Evolutionary conservation across 2,888 invertebrate species (phyloP).

Genomic region (Eumerus sabulonum): DNA sequence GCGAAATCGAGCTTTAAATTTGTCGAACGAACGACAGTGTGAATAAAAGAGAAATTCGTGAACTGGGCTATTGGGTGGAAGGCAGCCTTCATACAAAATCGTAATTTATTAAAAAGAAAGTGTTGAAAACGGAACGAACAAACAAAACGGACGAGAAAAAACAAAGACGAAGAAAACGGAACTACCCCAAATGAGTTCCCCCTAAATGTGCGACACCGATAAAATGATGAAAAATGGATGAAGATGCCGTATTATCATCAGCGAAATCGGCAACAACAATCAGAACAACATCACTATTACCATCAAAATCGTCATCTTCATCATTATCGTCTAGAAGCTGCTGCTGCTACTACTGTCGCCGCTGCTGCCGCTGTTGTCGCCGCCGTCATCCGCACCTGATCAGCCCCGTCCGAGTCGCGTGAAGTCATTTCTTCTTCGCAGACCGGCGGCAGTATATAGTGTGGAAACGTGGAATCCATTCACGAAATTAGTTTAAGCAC

Average conservation of each 20-base stretch:
- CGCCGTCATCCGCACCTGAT: constrained; percentile 72
- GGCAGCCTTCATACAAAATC: no score
- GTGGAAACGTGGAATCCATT: constrained; percentile 72
- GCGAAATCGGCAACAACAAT: constrained; percentile 2
- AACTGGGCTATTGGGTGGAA: not conserved
- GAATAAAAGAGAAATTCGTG: constrained; percentile 2
- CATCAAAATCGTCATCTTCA: constrained; percentile 64
- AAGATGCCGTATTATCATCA: constrained; percentile 69
- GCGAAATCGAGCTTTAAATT: no score
- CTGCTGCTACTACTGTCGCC: constrained; percentile 47
- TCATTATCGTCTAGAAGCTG: constrained; percentile 62
- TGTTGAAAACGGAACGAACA: not conserved
- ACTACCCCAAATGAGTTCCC: constrained; percentile 57
- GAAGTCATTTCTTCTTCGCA: constrained; percentile 71
- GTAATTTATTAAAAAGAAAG: not conserved
- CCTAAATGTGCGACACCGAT: constrained; percentile 54
- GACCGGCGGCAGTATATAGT: constrained; percentile 70
- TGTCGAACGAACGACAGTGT: constrained; percentile 10
- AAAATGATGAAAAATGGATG: constrained; percentile 69
- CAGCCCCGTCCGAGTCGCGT: constrained; percentile 71
- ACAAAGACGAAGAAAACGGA: constrained; percentile 29
- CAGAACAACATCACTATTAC: no score
- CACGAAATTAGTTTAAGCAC: constrained; percentile 72
- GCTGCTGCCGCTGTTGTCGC: constrained; percentile 43
- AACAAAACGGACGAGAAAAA: constrained; percentile 34